Percentiles rank a stretch among this genome's conserved stretches.
phyloP scores from a whole-genome alignment of 2,888 invertebrate genomes.

The Phragmatobia fuliginosa region DNA sequence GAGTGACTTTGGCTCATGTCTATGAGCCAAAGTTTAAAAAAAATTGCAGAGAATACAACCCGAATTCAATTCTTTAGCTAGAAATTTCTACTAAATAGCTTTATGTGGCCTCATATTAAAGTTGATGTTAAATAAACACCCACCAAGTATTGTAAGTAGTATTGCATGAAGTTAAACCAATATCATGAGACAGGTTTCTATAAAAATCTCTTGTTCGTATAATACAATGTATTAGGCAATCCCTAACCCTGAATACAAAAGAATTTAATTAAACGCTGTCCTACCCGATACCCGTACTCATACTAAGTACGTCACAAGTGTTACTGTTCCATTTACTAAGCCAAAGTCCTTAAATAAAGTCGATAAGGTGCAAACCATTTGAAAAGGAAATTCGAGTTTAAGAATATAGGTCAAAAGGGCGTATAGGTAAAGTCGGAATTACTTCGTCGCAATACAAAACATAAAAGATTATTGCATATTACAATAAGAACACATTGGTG shows the following conservation, averaged over 20 bases:
- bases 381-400: not conserved
- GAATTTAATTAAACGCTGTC: conserved; percentile 4
- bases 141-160: not conserved
- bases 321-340: not conserved
- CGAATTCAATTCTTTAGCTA: not conserved
- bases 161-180: not conserved
- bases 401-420: not conserved
- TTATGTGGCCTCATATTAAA: not conserved
- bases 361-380: not conserved
- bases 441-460: not conserved
- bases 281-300: not conserved
- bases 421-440: not conserved
- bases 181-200: not conserved
- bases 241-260: conserved; percentile 1
- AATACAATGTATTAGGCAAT: not conserved
- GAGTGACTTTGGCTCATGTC: no score
- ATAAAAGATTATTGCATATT: not conserved
- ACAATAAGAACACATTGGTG: not conserved
- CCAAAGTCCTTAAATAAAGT: conserved; percentile 7
- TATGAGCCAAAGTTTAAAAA: no score
- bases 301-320: conserved; percentile 4
- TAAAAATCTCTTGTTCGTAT: not conserved
- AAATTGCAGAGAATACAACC: no score
- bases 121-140: not conserved
- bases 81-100: not conserved